Evolutionary conservation across 2,888 invertebrate genomes (phyloP), one percentile per base, ranked within the genome.

Genomic region (Cerastis leucographa): DNA sequence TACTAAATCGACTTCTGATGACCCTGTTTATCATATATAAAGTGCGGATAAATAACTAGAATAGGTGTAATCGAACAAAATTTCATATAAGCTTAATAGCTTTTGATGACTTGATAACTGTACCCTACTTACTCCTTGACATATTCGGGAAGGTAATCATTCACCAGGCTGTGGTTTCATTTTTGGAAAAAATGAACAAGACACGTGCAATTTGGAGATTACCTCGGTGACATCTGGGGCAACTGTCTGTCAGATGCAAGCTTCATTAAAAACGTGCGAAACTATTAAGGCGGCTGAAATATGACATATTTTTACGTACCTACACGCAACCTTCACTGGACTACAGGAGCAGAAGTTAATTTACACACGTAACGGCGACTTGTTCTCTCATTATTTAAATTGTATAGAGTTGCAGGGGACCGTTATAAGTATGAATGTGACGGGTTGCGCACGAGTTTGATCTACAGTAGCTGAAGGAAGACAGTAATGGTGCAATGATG

Each of bases 401-500:
- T 86, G 82, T 86, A 89, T 90, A 88, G 86, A 88, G 85, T 86
- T 87, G 86, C 85, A 80, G 84, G 80, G 82, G 82, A 89, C 92
- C 90, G 93, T 93, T 93, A 93, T 88, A 87, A 81, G 87, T 87
- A 81, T 87, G 79, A 85, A 91, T 92, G 89, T 92, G 94, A 93
- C 92, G 90, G 91, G 90, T 91, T 90, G 91, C 88, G 91, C 93
- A 92, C 92, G 91, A 93, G 88, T 92, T 91, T 94, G 93, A 94
- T 93, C 88, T 92, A 93, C 94, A 93, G 94, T 93, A 95, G 94
- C 94, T 88, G 86, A 84, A 84, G 85, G 87, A 87, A 91, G 93
- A 94, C 93, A 92, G 91, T 92, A 92, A 93, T 93, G 91, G 92
- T 87, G 93, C 92, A 92, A 93, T 94, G 93, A 94, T 91, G 90